A percentile compares a stretch with the other conserved stretches of the same genome.
Evolutionary conservation across 2,888 invertebrate species (phyloP).

Genomic region (Pachycephus smyrnensis): DNA sequence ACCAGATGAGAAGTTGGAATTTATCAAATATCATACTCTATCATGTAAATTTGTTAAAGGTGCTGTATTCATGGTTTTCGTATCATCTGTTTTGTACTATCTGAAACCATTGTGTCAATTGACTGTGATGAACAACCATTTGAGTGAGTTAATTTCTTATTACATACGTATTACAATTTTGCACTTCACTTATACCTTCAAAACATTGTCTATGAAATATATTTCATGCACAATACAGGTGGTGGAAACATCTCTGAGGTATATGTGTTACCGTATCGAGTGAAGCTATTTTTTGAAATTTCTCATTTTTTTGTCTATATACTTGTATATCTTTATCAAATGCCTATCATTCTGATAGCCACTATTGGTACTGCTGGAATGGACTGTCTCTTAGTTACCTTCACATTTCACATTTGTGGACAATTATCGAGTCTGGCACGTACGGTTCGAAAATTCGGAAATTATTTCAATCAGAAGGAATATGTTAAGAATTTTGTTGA

Average conservation of each 20-base stretch:
- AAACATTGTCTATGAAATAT: too few relatives aligned
- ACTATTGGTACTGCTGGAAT: conserved; percentile 21
- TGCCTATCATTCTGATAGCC: conserved; percentile 3
- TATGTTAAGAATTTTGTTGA: not conserved
- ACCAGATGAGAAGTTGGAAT: not conserved
- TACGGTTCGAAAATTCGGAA: conserved; percentile 1
- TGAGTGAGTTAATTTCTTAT: too few relatives aligned
- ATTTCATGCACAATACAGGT: not conserved
- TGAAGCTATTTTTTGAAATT: conserved; percentile 16
- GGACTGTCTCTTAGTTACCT: conserved; percentile 22
- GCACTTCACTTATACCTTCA: too few relatives aligned
- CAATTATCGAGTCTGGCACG: conserved; percentile 23
- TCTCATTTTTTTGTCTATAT: not conserved
- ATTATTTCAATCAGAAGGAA: too few relatives aligned
- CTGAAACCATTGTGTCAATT: not conserved
- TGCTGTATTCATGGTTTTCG: not conserved
- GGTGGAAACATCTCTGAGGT: not conserved
- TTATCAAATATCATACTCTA: not conserved
- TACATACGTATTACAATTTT: too few relatives aligned
- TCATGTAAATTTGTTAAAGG: not conserved
- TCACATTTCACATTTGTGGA: conserved; percentile 30
- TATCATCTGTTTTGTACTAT: not conserved
- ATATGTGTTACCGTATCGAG: conserved; percentile 5
- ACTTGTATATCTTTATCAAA: conserved; percentile 12
- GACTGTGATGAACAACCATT: too few relatives aligned